A percentile compares a stretch with the other conserved stretches of the same genome.
Conservation (phyloP, 2,888 invertebrate species). For the Philhelius pedissequus region DNA sequence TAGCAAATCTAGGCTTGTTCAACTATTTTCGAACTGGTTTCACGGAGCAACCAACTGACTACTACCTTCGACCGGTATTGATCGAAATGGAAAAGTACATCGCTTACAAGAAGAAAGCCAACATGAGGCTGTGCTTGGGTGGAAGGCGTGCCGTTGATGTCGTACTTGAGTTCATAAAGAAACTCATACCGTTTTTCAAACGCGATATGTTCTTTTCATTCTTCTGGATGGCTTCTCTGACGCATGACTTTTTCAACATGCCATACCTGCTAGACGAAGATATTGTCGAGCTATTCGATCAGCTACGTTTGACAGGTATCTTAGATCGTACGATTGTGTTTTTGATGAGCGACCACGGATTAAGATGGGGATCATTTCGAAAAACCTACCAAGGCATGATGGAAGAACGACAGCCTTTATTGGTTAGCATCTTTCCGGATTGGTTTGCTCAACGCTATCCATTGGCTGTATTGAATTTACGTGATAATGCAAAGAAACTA, state of each 20-base stretch:
- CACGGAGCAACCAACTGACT: slow-evolving; percentile 88
- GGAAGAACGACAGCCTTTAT: slow-evolving; percentile 92
- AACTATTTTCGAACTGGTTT: slow-evolving; percentile 90
- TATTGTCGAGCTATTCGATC: slow-evolving; percentile 69
- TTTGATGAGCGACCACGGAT: slow-evolving; percentile 93
- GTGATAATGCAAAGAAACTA: slow-evolving; percentile 84
- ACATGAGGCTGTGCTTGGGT: slow-evolving; percentile 75
- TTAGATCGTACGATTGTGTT: slow-evolving; percentile 85
- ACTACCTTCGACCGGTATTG: slow-evolving; percentile 88
- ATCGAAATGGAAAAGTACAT: slow-evolving; percentile 84
- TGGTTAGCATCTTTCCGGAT: slow-evolving; percentile 86
- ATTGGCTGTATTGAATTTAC: slow-evolving; percentile 83
- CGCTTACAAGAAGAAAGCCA: slow-evolving; percentile 80
- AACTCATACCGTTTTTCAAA: slow-evolving; percentile 82
- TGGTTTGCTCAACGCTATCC: slow-evolving; percentile 85
- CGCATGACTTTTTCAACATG: slow-evolving; percentile 91
- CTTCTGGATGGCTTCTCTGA: slow-evolving; percentile 90
- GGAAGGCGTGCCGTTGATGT: slow-evolving; percentile 83
- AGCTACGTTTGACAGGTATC: slow-evolving; percentile 68
- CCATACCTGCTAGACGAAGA: slow-evolving; percentile 86
- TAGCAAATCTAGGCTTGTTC: slow-evolving; percentile 88
- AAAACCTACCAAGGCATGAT: slow-evolving; percentile 90
- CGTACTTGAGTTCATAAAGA: slow-evolving; percentile 85
- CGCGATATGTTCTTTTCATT: slow-evolving; percentile 87
- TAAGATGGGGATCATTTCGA: slow-evolving; percentile 91